phyloP scores from a whole-genome alignment of 2,113 vertebrate genomes.

The Prietella phreatophila region DNA sequence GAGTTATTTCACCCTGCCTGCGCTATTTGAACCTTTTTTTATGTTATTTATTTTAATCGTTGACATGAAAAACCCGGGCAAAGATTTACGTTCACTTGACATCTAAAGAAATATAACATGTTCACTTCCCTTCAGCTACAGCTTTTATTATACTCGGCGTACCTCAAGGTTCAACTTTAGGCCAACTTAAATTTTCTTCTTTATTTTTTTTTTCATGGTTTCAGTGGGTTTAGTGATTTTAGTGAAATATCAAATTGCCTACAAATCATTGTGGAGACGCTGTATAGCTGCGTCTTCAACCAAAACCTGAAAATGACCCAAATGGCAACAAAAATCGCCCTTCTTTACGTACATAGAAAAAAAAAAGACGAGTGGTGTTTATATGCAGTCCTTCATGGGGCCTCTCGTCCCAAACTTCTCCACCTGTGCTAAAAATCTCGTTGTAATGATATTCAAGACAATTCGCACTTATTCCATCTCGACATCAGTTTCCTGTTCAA shows the following conservation, averaged over 20 bases:
- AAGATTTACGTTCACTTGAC: background rate
- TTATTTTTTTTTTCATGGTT: background rate
- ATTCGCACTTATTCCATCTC: background rate
- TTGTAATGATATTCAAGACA: background rate
- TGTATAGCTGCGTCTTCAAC: background rate
- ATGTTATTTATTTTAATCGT: background rate
- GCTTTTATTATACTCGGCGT: background rate
- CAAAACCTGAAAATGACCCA: background rate
- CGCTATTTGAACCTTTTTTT: background rate
- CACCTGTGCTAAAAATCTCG: background rate
- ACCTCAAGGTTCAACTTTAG: background rate
- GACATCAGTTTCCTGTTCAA: background rate
- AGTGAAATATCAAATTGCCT: background rate
- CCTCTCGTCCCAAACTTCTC: background rate
- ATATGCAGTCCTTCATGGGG: background rate
- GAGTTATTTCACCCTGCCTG: background rate
- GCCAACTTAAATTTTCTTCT: background rate
- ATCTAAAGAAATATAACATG: background rate
- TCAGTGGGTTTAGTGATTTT: background rate
- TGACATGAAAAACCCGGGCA: background rate
- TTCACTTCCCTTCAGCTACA: background rate
- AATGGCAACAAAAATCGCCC: background rate
- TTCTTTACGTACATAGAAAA: background rate
- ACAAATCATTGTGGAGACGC: background rate
- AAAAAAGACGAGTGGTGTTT: background rate